Evolutionary conservation across 2,797 vertebrate species (phyloP).

Genomic region (Myotis daubentonii): DNA sequence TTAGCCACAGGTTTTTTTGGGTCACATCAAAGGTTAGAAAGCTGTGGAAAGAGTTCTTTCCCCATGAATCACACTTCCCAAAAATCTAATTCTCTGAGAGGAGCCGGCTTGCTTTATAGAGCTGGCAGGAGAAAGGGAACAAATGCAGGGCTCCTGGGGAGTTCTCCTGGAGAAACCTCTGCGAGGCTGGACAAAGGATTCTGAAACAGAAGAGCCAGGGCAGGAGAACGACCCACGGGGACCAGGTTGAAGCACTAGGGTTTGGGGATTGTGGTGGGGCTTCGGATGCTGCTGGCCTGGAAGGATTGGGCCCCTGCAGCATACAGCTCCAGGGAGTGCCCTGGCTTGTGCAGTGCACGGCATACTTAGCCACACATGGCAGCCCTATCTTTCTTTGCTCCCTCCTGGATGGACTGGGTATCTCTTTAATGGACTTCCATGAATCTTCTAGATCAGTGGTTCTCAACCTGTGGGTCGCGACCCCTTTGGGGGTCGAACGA

Average conservation of each 20-base stretch:
- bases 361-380: not conserved
- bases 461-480: too few species aligned
- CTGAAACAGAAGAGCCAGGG: not conserved
- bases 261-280: not conserved
- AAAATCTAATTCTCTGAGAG: conserved; percentile 69
- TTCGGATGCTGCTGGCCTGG: not conserved
- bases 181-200: conserved; percentile 64
- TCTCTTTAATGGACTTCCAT: not conserved
- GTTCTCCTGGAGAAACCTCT: conserved; percentile 53
- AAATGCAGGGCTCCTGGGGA: not conserved
- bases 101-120: conserved; percentile 68
- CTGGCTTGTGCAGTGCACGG: not conserved
- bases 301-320: not conserved
- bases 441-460: not conserved
- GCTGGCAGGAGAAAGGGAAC: conserved; percentile 47
- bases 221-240: not conserved
- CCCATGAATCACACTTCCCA: conserved; percentile 76
- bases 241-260: not conserved
- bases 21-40: conserved; percentile 81
- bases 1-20: conserved; percentile 75
- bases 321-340: not conserved
- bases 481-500: too few species aligned
- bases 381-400: not conserved
- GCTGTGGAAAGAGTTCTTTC: conserved; percentile 79
- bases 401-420: not conserved